Base-by-base conservation (phyloP, 2,888 invertebrate species). In the Clusia tigrina region DNA sequence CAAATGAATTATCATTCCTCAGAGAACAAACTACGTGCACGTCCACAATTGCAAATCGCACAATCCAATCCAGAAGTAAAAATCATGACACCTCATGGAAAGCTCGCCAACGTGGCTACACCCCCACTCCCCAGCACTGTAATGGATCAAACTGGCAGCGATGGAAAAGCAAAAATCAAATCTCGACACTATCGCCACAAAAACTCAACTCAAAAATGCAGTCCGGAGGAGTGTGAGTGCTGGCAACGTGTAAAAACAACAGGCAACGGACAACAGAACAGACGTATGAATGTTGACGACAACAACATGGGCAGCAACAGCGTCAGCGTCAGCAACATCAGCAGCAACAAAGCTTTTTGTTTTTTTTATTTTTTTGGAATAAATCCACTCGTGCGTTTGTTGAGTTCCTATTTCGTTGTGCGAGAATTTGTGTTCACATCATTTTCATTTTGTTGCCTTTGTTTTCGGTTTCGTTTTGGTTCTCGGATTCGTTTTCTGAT, bases 401-500 rank as follows among this genome's bases (percentile, higher is more conserved):
- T 42, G 9, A 15, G 6, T 32, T 42, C n/a, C 15, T 15, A n/a
- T 42, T 42, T 42, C n/a, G n/a, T 42, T 42, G 15, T 15, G n/a
- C n/a, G 10, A 9, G 6, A 32, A n/a, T 42, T 42, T 17, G n/a
- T 10, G 2, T 42, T 42, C 12, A 15, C n/a, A n/a, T 42, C n/a
- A 15, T 42, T n/a, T 42, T 15, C 42, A 42, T 32, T 32, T 32
- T 32, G 32, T 32, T 32, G 32, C n/a, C n/a, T n/a, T 32, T 32
- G 32, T 32, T 32, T 6, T 32, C 12, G 32, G 32, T 32, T 32
- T 32, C 12, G 6, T 32, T 32, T 6, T 12, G 32, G 42, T 42
- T 10, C 42, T 3, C 32, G 42, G 66, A 74, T 72, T 74, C 71
- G 74, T 67, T 54, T 58, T 54, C 58, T 15, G 24, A 1, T 24